These are phyloP conservation scores for Cephus pygmeus DNA, from an alignment of 2,888 invertebrate genomes.

Conservation along the genomic window DNA sequence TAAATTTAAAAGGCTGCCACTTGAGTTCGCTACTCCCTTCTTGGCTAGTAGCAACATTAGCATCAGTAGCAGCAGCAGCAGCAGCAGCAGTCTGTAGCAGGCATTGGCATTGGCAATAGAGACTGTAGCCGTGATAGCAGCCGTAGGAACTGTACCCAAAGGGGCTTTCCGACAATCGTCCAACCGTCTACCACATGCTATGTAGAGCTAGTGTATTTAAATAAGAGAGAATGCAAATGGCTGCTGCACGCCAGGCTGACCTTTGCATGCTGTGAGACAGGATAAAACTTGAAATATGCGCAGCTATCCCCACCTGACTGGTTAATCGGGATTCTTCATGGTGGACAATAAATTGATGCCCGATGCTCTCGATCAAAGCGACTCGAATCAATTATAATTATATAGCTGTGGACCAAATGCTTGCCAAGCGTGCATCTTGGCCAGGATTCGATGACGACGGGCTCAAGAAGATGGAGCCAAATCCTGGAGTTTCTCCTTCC, in stretches of 20 bases:
- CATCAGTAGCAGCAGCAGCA: too few species aligned
- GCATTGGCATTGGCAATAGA: too few species aligned
- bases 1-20: slow-evolving; percentile 47
- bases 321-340: too few species aligned
- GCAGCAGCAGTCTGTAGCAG: too few species aligned
- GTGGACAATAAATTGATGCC: too few species aligned
- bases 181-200: too few species aligned
- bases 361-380: too few species aligned
- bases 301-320: too few species aligned
- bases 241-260: slow-evolving; percentile 39
- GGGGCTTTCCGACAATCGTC: too few species aligned
- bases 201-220: slow-evolving; percentile 45
- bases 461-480: background rate
- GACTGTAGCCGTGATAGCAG: too few species aligned
- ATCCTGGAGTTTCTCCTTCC: background rate
- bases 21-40: background rate
- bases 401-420: background rate
- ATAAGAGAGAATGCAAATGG: slow-evolving; percentile 60
- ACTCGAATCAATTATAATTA: background rate
- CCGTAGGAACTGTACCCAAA: too few species aligned
- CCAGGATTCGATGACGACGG: background rate
- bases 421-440: too few species aligned
- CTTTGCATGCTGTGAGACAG: slow-evolving; percentile 28
- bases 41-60: background rate
- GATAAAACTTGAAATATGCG: slow-evolving; percentile 30